Evolutionary conservation across 2,797 vertebrate genomes (phyloP).

Genomic region (Sternarchorhynchus goeldii): DNA sequence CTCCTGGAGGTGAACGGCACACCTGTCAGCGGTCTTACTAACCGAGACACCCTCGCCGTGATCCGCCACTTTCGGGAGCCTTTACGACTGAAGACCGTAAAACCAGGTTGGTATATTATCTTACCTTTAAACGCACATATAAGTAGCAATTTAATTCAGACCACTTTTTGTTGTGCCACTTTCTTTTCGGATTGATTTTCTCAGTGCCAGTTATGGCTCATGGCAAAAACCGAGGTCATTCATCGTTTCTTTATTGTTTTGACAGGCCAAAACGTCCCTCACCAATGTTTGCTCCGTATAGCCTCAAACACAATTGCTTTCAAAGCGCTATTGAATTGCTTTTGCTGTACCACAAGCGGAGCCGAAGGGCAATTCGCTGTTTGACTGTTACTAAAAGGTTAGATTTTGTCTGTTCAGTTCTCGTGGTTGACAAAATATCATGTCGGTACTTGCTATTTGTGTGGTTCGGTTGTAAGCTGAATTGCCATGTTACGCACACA

Average conservation of each 20-base stretch:
- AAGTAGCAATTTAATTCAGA: neutral
- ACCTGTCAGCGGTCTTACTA: conserved; percentile 93
- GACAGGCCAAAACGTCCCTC: conserved; percentile 7
- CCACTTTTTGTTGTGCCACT: neutral
- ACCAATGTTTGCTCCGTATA: conserved; percentile 23
- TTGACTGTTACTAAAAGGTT: neutral
- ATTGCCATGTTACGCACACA: neutral
- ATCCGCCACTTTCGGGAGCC: conserved; percentile 94
- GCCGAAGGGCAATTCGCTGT: neutral
- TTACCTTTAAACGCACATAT: neutral
- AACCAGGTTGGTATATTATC: conserved; percentile 80
- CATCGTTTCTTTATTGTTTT: conserved; percentile 31
- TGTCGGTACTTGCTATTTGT: neutral
- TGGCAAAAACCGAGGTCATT: conserved; percentile 44
- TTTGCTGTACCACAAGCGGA: neutral
- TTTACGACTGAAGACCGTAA: conserved; percentile 90
- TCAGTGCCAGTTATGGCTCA: conserved; percentile 29
- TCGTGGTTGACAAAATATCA: neutral
- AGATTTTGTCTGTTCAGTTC: neutral
- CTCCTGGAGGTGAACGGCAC: conserved; percentile 97
- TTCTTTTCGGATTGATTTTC: conserved; percentile 32
- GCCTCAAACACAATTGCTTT: conserved; percentile 40
- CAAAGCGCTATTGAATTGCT: conserved; percentile 25
- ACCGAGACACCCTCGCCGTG: conserved; percentile 93
- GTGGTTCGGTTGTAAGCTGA: neutral